These are phyloP conservation scores for Xiphorhynchus erythropygius DNA, from an alignment of 2,797 vertebrate genomes.

Conservation along the genomic window DNA sequence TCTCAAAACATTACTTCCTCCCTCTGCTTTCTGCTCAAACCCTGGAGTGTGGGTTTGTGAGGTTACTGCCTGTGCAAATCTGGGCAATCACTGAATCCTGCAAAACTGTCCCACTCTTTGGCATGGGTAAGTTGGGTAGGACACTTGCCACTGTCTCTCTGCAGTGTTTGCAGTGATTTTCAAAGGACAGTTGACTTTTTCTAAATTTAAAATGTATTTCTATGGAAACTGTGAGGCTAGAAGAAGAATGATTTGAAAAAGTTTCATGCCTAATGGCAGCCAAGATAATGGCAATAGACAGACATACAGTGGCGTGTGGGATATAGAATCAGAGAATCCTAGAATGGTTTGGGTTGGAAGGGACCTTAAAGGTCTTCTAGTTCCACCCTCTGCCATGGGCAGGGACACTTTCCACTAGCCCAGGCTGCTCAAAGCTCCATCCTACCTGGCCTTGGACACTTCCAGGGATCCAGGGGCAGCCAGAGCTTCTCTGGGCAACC, in stretches of 20 bases:
- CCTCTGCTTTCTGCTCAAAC: background rate
- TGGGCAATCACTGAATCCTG: background rate
- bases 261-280: background rate
- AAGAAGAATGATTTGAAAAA: background rate
- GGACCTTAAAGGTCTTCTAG: background rate
- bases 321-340: background rate
- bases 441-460: background rate
- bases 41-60: background rate
- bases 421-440: background rate
- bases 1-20: background rate
- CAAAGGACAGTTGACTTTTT: constrained; percentile 10
- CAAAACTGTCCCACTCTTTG: background rate
- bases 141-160: background rate
- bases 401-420: background rate
- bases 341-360: background rate
- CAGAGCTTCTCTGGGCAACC: background rate
- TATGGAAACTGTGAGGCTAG: constrained; percentile 28
- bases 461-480: background rate
- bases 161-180: background rate
- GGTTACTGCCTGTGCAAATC: background rate
- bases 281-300: background rate
- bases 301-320: background rate
- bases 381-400: background rate
- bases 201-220: constrained; percentile 45
- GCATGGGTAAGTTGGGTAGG: background rate